A percentile compares a stretch with the other conserved stretches of the same genome.
Conservation (phyloP, 2,113 vertebrate species). For the Tetraodon nigroviridis region DNA sequence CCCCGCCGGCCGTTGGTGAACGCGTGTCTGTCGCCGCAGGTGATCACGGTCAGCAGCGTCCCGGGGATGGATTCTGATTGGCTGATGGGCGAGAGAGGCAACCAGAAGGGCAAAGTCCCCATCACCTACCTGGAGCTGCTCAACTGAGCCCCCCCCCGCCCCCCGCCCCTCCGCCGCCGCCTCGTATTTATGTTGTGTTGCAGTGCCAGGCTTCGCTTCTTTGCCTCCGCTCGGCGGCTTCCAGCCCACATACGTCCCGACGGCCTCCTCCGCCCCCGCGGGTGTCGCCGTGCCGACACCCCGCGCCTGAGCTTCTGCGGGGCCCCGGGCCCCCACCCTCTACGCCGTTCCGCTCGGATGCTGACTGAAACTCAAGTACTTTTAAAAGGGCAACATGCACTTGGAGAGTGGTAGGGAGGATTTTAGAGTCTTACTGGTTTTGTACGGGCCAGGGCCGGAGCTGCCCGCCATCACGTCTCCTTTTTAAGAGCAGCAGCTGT, state of each 20-base stretch:
- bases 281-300: slow-evolving; percentile 71
- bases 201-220: slow-evolving; percentile 27
- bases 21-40: slow-evolving; percentile 61
- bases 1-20: no score
- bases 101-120: slow-evolving; percentile 96
- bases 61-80: slow-evolving; percentile 96
- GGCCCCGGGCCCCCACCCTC: slow-evolving; percentile 49
- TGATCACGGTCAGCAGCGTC: slow-evolving; percentile 91
- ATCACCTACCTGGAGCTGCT: slow-evolving; percentile 98
- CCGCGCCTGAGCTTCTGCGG: slow-evolving; percentile 62
- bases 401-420: slow-evolving; percentile 33
- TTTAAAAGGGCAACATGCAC: slow-evolving; percentile 21
- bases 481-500: no score
- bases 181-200: slow-evolving; percentile 79
- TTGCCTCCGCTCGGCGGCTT: slow-evolving; percentile 16
- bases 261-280: slow-evolving; percentile 74
- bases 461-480: no score
- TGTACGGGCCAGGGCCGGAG: no score
- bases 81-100: slow-evolving; percentile 96
- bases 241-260: slow-evolving; percentile 60
- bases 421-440: slow-evolving; percentile 46
- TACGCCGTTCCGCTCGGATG: slow-evolving; percentile 78
- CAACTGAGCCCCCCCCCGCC: slow-evolving; percentile 73
- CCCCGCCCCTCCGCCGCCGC: slow-evolving; percentile 29
- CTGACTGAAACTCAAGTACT: slow-evolving; percentile 65